Conservation (phyloP, 2,113 vertebrate species). For the Enhydra lutris region DNA sequence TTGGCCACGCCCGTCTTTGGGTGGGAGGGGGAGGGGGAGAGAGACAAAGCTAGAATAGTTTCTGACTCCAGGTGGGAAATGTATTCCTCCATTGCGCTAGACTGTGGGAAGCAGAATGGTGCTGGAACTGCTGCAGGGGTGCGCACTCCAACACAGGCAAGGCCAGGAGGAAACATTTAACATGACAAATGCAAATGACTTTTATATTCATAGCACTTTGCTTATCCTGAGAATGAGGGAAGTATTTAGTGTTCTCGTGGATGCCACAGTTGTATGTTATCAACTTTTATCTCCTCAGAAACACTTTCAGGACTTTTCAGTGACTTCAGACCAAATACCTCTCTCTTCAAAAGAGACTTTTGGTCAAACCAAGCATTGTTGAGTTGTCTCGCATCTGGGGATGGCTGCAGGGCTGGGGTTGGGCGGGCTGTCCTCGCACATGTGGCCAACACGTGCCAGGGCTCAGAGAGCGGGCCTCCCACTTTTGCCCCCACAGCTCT, state of each 20-base stretch:
- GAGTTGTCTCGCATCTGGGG: background rate
- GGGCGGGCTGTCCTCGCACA: background rate
- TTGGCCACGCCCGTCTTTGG: background rate
- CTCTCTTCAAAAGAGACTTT: background rate
- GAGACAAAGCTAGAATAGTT: background rate
- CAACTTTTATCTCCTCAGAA: background rate
- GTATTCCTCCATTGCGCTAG: background rate
- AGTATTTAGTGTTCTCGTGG: background rate
- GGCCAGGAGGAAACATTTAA: background rate
- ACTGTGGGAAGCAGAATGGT: background rate
- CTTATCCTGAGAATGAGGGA: background rate
- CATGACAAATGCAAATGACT: background rate
- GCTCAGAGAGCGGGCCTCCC: accelerated
- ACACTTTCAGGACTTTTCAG: background rate
- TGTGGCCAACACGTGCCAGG: accelerated
- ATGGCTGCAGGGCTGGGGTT: accelerated
- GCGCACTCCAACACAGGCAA: background rate
- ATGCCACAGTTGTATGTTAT: background rate
- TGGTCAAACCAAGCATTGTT: background rate
- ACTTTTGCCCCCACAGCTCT: constrained; percentile 82
- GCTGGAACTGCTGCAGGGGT: accelerated
- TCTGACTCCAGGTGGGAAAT: background rate
- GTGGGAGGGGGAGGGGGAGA: background rate
- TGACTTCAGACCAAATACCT: background rate
- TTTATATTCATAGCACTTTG: background rate